Evolutionary conservation across 2,888 invertebrate genomes (phyloP), one percentile per base, ranked within the genome.

Genomic region (Eueremaeus valkanovi): DNA sequence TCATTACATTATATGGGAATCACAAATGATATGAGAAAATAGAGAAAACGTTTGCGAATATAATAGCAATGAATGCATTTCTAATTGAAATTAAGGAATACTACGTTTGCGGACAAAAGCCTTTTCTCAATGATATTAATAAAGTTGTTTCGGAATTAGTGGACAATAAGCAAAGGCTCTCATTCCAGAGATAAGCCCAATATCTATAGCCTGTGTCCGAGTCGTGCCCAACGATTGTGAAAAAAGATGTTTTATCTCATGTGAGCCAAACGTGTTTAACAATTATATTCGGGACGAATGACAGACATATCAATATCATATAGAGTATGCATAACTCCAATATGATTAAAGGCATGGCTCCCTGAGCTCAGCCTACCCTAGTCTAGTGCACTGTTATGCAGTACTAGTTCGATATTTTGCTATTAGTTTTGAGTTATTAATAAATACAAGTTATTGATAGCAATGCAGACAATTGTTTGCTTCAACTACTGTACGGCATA

Each of bases 201-300:
- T 24, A 24, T 58, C 6, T 5, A 13, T 2, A 58, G 6, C 3
- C 21, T 11, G 16, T n/a, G 18, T 8, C 5, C 49, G 16, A n/a
- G 49, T 16, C 9, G 8, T 49, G 49, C 6, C 27, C 24, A 58
- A 3, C 11, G 8, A n/a, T 58, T 11, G 11, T 58, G 16, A 24
- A 6, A 6, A 24, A 58, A 58, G 29, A 58, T 58, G 58, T 27
- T 58, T 58, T 58, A 58, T 58, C 58, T 58, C 58, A 58, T 27
- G 16, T 24, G 16, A 27, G 58, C 8, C n/a, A 51, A 21, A 13
- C 42, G 13, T 11, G 8, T n/a, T 49, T 49, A 49, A 36, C 11
- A 5, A 36, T 36, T 49, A 49, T 49, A 11, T 49, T 16, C 3
- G 6, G n/a, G 16, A 13, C 21, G 9, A 42, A 42, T 49, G 49